Base-by-base conservation (phyloP, 1,140 invertebrate genomes). In the Drosophila kepulauana region DNA sequence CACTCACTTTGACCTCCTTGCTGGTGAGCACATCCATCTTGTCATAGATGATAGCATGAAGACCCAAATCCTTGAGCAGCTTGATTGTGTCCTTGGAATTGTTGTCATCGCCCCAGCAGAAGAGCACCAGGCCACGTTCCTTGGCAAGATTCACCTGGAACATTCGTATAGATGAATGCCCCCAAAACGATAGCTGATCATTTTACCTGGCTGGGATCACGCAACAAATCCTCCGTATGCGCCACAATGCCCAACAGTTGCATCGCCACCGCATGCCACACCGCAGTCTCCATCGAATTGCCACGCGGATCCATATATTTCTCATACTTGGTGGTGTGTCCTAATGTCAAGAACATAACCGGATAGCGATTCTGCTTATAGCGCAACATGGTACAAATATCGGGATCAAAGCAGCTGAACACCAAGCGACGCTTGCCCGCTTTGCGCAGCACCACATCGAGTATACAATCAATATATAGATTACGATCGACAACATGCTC, bases 21-120 rank as follows among this genome's bases (percentile, higher is more conserved):
- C 93, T 94, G 52, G 94, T 95, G 58, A 96, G 96, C 65, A 97
- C 95, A 86, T 97, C 96, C 74, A 97, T 96, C 92, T 97, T 98
- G 92, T 99, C 98, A 92, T 98, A 99, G 84, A 99, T 99, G 35
- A 99, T 96, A 46, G 96, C 98, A 91, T 99, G 97, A 20, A 99
- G 94, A 3, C 98, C 98, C 56, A 98, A 94, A 75, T 96, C 94
- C 93, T 98, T 98, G 0, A 99, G 94, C 84, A 96, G 94, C 78
- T 96, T 96, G 46, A 99, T 98, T 1, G 97, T 97, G n/a, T 95
- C 95, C 66, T 95, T 95, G 91, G 97, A 96, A 81, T 99, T 98
- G 87, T 98, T 98, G 91, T 98, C 97, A 91, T 99, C 98, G 4
- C 98, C 98, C 98, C 98, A 99, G 91, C 97, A 98, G 91, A 99